Evolutionary conservation across 2,888 invertebrate species (phyloP).

Genomic region (Mythimna vitellina): DNA sequence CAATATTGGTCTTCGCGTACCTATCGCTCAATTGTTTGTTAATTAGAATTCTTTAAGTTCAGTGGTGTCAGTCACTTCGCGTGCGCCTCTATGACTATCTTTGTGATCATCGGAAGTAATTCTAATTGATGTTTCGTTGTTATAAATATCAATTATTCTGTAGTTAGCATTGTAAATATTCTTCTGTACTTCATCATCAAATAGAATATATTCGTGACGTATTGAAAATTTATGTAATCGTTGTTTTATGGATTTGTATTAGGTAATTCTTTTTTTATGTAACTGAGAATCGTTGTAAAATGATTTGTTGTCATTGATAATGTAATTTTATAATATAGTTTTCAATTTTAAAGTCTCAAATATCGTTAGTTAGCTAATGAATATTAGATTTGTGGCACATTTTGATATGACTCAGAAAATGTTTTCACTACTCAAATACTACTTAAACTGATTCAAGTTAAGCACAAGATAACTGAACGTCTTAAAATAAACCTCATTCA

Average conservation of each 20-base stretch:
- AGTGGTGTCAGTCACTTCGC: slow-evolving; percentile 11
- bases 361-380: neutral
- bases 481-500: neutral
- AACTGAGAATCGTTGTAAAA: slow-evolving; percentile 16
- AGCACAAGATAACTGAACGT: neutral
- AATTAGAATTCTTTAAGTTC: slow-evolving; percentile 29
- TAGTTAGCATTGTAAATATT: neutral
- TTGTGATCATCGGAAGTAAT: slow-evolving; percentile 22
- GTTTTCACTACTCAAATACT: neutral
- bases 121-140: slow-evolving; percentile 17
- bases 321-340: slow-evolving; percentile 8
- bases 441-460: neutral
- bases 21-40: slow-evolving; percentile 39
- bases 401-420: neutral
- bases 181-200: neutral
- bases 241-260: slow-evolving; percentile 27
- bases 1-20: slow-evolving; percentile 42
- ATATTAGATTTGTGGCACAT: neutral
- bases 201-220: neutral
- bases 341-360: slow-evolving; percentile 21
- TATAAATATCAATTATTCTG: slow-evolving; percentile 2
- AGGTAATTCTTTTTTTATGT: slow-evolving; percentile 33
- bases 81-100: slow-evolving; percentile 14
- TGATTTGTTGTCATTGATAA: slow-evolving; percentile 25
- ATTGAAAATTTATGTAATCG: slow-evolving; percentile 29